Percentiles rank a stretch among this genome's conserved stretches.
phyloP scores from a whole-genome alignment of 2,888 invertebrate genomes.

The Chaetoderma sp. region DNA sequence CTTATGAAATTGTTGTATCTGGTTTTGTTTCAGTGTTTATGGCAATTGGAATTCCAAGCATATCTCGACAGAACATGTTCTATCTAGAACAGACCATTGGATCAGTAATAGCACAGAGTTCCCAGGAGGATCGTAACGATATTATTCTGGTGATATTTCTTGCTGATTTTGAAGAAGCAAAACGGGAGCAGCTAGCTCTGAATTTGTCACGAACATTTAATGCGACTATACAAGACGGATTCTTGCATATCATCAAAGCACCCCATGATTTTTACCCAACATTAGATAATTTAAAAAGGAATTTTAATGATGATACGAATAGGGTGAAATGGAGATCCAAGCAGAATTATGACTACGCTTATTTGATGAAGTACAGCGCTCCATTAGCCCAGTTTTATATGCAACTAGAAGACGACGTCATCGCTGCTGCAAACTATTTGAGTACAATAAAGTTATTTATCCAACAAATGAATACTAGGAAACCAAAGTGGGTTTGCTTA shows the following conservation, averaged over 20 bases:
- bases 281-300: conserved; percentile 48
- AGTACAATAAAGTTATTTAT: conserved; percentile 58
- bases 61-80: conserved; percentile 62
- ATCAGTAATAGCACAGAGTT: conserved; percentile 64
- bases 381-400: conserved; percentile 63
- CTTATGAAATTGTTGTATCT: too few species aligned
- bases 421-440: conserved; percentile 59
- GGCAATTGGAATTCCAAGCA: conserved; percentile 69
- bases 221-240: conserved; percentile 57
- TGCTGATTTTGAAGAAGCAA: conserved; percentile 60
- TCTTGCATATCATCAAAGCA: conserved; percentile 64
- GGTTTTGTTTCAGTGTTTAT: conserved; percentile 58
- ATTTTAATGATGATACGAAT: conserved; percentile 59
- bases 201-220: conserved; percentile 38
- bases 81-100: conserved; percentile 66
- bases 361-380: conserved; percentile 60
- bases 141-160: conserved; percentile 66
- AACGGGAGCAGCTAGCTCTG: conserved; percentile 39
- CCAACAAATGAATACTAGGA: conserved; percentile 51
- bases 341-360: conserved; percentile 69
- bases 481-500: conserved; percentile 40
- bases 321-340: conserved; percentile 68
- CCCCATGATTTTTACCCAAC: conserved; percentile 49
- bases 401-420: conserved; percentile 69
- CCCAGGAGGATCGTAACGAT: conserved; percentile 49